Base-by-base conservation (phyloP, 2,797 vertebrate genomes). In the Oophaga sylvatica region DNA sequence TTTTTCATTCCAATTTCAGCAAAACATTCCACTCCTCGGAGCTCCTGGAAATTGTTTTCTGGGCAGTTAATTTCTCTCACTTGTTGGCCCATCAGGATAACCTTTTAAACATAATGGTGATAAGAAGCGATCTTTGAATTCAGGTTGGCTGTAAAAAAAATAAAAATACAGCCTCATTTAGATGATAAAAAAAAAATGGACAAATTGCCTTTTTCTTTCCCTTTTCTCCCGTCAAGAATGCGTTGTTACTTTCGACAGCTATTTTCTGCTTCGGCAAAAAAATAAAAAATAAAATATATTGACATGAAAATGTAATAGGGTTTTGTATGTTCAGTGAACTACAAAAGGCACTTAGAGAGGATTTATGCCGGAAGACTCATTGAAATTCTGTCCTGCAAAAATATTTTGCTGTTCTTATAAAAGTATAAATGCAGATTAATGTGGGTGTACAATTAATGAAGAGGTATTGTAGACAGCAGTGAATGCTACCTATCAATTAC, bases 21-120 rank as follows among this genome's bases (percentile, higher is more conserved):
- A 75, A 81, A 88, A 75, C 70, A 85, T 85, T 85, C 60, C 87
- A 57, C 59, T 88, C 78, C 63, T 78, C 75, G 20, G 65, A 20
- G 83, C 78, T 85, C 87, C 83, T 88, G 79, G 78, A 88, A 88
- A 88, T 88, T 81, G 83, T 85, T 85, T 88, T 88, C 81, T 88
- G 87, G 87, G 76, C 87, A 84, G 87, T 88, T 88, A 88, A 88
- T 88, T 84, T 63, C 87, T 71, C 82, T 84, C 82, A 80, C 87
- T 88, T 84, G 87, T 88, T 88, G 73, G 63, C 62, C 81, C 82
- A 88, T 84, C 87, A 84, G 82, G 76, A 80, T 88, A 88, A 88
- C 81, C 87, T 88, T 88, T 84, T 84, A 88, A 84, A 84, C 82
- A 84, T 88, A 88, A 83, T 87, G 75, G 63, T 87, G 87, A 83